Evolutionary conservation across 2,113 vertebrate species (phyloP).

Genomic region (Peromyscus californicus): DNA sequence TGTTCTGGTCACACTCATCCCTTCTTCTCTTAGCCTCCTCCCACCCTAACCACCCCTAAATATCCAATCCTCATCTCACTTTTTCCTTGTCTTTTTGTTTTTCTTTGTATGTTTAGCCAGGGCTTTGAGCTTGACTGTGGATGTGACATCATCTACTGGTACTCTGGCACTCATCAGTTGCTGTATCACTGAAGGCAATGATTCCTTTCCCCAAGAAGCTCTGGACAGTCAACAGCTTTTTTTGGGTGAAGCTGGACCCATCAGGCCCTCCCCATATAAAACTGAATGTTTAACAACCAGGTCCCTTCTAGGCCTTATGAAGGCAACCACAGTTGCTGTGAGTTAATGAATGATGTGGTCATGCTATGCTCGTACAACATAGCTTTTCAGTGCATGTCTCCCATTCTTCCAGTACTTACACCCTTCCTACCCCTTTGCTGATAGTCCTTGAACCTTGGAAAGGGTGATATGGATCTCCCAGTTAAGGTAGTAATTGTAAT

Average conservation of each 20-base stretch:
- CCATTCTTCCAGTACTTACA: not conserved
- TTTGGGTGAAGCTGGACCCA: not conserved
- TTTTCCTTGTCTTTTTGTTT: not conserved
- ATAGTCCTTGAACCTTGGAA: not conserved
- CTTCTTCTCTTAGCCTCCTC: not conserved
- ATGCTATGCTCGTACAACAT: not conserved
- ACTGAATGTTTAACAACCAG: not conserved
- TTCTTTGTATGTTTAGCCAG: not conserved
- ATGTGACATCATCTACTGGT: not conserved
- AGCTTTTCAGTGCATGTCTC: not conserved
- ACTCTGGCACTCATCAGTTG: too few species aligned
- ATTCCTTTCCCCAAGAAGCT: not conserved
- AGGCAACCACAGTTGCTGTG: not conserved
- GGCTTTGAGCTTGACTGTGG: not conserved
- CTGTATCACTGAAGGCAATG: not conserved
- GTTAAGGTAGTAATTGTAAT: not conserved
- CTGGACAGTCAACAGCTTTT: not conserved
- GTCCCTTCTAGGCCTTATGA: not conserved
- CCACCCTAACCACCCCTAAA: not conserved
- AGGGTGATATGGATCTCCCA: not conserved
- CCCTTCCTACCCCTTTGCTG: too few species aligned
- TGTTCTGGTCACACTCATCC: not conserved
- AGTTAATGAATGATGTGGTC: not conserved
- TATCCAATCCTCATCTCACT: not conserved
- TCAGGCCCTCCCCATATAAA: not conserved